Evolutionary conservation across 1,140 invertebrate species (phyloP).

Genomic region (Eubasilissa regina): DNA sequence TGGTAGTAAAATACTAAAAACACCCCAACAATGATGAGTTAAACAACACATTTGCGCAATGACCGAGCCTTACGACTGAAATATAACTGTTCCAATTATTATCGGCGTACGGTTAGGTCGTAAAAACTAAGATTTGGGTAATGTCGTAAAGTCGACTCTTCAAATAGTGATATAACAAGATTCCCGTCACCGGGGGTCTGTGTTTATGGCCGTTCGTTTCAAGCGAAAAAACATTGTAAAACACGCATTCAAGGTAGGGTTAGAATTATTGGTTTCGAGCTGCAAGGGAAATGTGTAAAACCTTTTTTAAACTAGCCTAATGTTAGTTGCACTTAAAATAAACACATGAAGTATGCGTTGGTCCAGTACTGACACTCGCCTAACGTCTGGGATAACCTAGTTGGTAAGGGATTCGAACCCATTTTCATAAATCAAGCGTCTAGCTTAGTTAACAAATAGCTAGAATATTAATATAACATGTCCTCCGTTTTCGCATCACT

Average conservation of each 20-base stretch:
- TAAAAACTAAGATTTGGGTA: slow-evolving; percentile 55
- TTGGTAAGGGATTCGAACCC: too few species aligned
- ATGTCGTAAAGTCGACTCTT: slow-evolving; percentile 53
- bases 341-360: too few species aligned
- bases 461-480: too few species aligned
- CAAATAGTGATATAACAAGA: slow-evolving; percentile 51
- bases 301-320: too few species aligned
- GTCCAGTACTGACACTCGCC: too few species aligned
- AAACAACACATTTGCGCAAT: slow-evolving; percentile 54
- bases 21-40: slow-evolving; percentile 55
- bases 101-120: slow-evolving; percentile 48
- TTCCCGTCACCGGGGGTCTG: slow-evolving; percentile 38
- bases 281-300: too few species aligned
- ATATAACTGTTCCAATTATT: slow-evolving; percentile 58
- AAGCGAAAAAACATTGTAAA: slow-evolving; percentile 3
- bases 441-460: too few species aligned
- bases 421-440: too few species aligned
- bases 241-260: neutral
- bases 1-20: slow-evolving; percentile 54
- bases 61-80: slow-evolving; percentile 51
- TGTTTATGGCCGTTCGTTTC: slow-evolving; percentile 47
- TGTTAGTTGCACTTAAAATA: too few species aligned
- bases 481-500: too few species aligned
- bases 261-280: too few species aligned
- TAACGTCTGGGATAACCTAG: too few species aligned